Conservation (phyloP, 2,113 vertebrate genomes). For the Gallinago paraguaiae region DNA sequence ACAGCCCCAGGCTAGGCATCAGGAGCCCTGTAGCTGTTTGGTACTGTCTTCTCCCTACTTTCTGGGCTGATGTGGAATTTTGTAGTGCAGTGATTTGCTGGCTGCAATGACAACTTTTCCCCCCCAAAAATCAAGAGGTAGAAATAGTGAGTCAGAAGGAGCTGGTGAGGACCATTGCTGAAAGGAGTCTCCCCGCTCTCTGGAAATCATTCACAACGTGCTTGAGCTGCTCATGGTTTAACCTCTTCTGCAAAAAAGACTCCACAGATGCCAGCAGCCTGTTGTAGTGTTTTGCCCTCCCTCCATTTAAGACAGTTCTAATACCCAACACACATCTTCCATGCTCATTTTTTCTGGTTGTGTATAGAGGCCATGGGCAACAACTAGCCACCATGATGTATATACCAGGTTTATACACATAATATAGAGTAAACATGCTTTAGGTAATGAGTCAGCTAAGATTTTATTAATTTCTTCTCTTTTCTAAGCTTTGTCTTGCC, state of each 20-base stretch:
- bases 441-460: not conserved
- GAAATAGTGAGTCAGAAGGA: not conserved
- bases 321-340: not conserved
- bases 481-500: not conserved
- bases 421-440: not conserved
- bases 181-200: not conserved
- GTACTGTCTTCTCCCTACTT: not conserved
- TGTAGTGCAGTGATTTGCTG: not conserved
- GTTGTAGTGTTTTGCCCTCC: not conserved
- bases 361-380: not conserved
- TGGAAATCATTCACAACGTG: not conserved
- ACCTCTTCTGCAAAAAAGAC: not conserved
- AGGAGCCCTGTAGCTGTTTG: not conserved
- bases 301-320: not conserved
- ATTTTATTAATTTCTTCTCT: not conserved
- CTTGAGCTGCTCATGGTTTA: not conserved
- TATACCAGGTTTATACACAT: not conserved
- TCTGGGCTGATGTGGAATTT: not conserved
- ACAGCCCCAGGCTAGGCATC: not conserved
- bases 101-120: not conserved
- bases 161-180: not conserved
- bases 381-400: not conserved
- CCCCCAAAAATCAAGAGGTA: not conserved
- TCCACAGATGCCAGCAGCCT: not conserved
- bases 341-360: not conserved